A percentile compares a stretch with the other conserved stretches of the same genome.
These are phyloP conservation scores for Tichodroma muraria DNA, from an alignment of 2,113 vertebrate genomes.

Conservation along the genomic window DNA sequence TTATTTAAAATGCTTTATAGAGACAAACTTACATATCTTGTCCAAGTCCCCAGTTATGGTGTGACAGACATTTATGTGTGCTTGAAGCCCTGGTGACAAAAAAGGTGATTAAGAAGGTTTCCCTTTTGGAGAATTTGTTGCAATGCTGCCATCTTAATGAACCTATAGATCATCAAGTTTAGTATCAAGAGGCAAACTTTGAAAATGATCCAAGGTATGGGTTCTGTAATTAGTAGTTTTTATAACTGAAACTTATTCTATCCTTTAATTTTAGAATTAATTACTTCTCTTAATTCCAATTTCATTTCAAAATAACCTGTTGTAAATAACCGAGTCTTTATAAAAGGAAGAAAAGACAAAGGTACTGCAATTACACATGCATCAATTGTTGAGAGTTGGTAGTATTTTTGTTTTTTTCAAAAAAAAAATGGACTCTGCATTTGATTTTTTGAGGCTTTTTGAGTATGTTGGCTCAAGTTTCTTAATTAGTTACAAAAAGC, in stretches of 20 bases:
- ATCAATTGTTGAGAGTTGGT: background rate
- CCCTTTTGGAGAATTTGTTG: background rate
- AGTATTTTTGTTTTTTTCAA: conserved; percentile 39
- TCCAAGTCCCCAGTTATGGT: background rate
- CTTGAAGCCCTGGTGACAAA: background rate
- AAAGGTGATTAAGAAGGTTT: background rate
- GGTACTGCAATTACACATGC: conserved; percentile 23
- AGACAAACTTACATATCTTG: background rate
- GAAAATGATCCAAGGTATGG: background rate
- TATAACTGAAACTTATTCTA: background rate
- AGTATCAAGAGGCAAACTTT: background rate
- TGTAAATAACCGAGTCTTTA: conserved; percentile 30
- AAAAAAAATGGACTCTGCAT: conserved; percentile 28
- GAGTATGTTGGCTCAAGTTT: conserved; percentile 54
- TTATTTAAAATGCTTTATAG: background rate
- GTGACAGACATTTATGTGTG: background rate
- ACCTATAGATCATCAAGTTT: background rate
- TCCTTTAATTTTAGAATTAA: background rate
- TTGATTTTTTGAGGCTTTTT: conserved; percentile 55
- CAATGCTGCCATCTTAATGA: background rate
- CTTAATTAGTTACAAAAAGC: conserved; percentile 71
- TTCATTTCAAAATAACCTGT: conserved; percentile 27
- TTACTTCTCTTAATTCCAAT: background rate
- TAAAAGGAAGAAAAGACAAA: conserved; percentile 13
- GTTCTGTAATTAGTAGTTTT: background rate